These are phyloP conservation scores for Salpingus planirostris DNA, from an alignment of 2,888 invertebrate species.

Conservation along the genomic window DNA sequence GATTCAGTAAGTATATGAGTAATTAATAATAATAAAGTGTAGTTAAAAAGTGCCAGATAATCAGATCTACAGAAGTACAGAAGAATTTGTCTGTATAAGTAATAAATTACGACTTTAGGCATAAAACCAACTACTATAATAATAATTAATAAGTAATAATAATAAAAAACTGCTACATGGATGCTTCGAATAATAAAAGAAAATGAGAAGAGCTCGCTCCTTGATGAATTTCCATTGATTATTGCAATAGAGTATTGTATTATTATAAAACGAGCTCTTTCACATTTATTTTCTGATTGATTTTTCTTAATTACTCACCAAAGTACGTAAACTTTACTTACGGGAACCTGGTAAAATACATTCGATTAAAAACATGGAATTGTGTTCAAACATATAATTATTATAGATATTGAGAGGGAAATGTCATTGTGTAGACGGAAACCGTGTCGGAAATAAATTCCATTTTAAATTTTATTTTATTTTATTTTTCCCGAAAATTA, in stretches of 20 bases:
- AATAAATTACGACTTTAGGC: too few species aligned
- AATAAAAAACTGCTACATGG: slow-evolving; percentile 15
- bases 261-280: slow-evolving; percentile 17
- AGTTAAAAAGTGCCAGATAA: too few species aligned
- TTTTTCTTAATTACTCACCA: slow-evolving; percentile 26
- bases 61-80: too few species aligned
- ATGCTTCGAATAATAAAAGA: slow-evolving; percentile 20
- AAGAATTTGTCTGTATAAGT: too few species aligned
- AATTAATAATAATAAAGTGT: too few species aligned
- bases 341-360: slow-evolving; percentile 29
- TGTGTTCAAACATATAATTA: neutral
- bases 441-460: too few species aligned
- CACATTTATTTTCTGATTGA: slow-evolving; percentile 5
- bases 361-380: slow-evolving; percentile 15
- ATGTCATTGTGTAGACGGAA: too few species aligned
- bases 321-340: slow-evolving; percentile 25
- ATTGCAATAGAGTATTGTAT: too few species aligned
- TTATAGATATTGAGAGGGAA: too few species aligned
- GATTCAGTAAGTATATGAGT: too few species aligned
- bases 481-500: too few species aligned
- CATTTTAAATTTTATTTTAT: too few species aligned
- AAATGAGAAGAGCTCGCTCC: slow-evolving; percentile 19
- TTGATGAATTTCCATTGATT: slow-evolving; percentile 4
- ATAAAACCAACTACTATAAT: slow-evolving; percentile 8
- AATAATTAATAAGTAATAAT: slow-evolving; percentile 3